Percentiles rank a stretch among this genome's conserved stretches.
Conservation (phyloP, 2,113 vertebrate species). For the Myocastor coypus region DNA sequence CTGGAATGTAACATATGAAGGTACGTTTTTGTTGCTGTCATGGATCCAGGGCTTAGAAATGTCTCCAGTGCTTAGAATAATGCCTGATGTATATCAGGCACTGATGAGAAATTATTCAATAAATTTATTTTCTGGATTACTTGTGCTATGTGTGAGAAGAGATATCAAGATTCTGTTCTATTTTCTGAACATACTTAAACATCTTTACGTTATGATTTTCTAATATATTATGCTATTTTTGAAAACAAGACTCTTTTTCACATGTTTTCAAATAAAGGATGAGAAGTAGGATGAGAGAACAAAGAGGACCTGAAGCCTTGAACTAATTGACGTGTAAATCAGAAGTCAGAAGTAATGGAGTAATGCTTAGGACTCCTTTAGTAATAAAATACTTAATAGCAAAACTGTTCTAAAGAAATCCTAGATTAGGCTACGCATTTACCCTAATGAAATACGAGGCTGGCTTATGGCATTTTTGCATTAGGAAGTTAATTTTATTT, state of each 20-base stretch:
- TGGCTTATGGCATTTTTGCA: neutral
- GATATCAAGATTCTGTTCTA: neutral
- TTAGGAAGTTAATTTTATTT: neutral
- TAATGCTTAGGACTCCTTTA: neutral
- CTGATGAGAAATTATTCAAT: neutral
- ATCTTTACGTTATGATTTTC: neutral
- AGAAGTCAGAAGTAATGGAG: neutral
- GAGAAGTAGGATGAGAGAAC: neutral
- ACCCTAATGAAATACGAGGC: neutral
- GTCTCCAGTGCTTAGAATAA: neutral
- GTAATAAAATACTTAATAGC: neutral
- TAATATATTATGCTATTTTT: neutral
- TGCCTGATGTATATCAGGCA: neutral
- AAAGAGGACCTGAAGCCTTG: neutral
- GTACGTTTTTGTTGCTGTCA: too few species aligned
- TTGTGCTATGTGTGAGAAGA: neutral
- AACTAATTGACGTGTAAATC: neutral
- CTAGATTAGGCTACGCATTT: neutral
- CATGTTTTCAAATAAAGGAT: constrained; percentile 5
- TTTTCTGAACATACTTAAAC: neutral
- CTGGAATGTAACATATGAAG: neutral
- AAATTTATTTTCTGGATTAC: neutral
- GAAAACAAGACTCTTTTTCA: neutral
- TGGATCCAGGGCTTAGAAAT: too few species aligned
- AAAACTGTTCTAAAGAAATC: neutral